phyloP scores from a whole-genome alignment of 1,140 invertebrate genomes.

The Carposina sasakii region DNA sequence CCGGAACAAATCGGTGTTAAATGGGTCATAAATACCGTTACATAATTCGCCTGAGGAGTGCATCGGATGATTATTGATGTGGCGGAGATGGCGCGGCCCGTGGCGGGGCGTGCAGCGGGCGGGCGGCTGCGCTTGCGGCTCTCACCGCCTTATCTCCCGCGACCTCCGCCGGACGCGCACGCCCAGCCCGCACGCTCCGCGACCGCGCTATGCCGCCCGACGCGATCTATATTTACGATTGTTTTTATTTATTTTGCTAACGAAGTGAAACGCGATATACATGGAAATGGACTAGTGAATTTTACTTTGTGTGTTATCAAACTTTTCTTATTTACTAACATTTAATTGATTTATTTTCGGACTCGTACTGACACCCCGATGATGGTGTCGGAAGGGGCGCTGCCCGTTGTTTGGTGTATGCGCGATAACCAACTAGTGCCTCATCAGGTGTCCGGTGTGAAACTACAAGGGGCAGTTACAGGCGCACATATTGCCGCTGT shows the following conservation, averaged over 20 bases:
- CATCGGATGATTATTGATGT: conserved; percentile 54
- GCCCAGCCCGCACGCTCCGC: conserved; percentile 49
- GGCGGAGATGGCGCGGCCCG: conserved; percentile 42
- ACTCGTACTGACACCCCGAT: conserved; percentile 35
- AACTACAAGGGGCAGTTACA: conserved; percentile 75
- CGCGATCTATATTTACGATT: conserved; percentile 46
- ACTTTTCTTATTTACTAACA: too few relatives aligned
- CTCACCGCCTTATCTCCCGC: conserved; percentile 70
- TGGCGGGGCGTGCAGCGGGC: conserved; percentile 37
- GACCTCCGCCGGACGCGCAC: conserved; percentile 68
- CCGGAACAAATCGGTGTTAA: too few relatives aligned
- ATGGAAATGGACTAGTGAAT: conserved; percentile 52
- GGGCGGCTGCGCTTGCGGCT: conserved; percentile 59
- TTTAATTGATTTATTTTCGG: too few relatives aligned
- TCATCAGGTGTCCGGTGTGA: conserved; percentile 76
- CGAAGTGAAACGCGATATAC: conserved; percentile 42
- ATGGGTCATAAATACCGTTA: conserved; percentile 61
- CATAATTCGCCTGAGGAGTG: conserved; percentile 53
- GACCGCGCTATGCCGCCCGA: conserved; percentile 58
- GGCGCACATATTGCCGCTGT: conserved; percentile 76
- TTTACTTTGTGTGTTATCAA: too few relatives aligned
- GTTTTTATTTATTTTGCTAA: conserved; percentile 44
- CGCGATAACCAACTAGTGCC: conserved; percentile 77
- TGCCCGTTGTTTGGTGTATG: conserved; percentile 77
- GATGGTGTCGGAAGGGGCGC: conserved; percentile 74